phyloP scores from a whole-genome alignment of 2,113 vertebrate species.

The Herpetotheres cachinnans region DNA sequence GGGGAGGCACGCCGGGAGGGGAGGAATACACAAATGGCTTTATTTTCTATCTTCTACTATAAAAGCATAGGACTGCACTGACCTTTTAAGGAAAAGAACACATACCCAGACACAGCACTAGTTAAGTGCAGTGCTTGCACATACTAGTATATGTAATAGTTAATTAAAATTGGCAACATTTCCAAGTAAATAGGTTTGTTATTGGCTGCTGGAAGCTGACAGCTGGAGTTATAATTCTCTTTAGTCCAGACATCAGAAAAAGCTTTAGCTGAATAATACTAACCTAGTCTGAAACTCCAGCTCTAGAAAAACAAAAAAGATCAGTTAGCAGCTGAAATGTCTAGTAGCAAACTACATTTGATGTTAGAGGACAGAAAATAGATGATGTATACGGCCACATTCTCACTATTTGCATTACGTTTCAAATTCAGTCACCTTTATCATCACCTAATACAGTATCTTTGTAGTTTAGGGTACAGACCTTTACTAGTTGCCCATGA shows the following conservation, averaged over 20 bases:
- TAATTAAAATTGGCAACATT: constrained; percentile 43
- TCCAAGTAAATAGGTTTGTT: constrained; percentile 10
- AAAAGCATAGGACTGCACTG: not conserved
- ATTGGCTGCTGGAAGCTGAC: constrained; percentile 10
- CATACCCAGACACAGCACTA: not conserved
- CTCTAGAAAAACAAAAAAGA: not conserved
- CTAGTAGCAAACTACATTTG: not conserved
- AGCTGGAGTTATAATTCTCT: constrained; percentile 43
- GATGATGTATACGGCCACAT: not conserved
- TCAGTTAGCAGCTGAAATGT: not conserved
- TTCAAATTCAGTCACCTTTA: not conserved
- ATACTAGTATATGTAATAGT: not conserved
- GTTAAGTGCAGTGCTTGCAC: not conserved
- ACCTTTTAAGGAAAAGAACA: not conserved
- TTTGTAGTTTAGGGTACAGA: not conserved
- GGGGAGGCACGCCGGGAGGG: no score
- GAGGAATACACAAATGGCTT: not conserved
- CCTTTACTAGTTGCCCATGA: not conserved
- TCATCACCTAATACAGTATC: not conserved
- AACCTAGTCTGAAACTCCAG: not conserved
- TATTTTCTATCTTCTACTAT: not conserved
- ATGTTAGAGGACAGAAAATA: not conserved
- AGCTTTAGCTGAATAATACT: constrained; percentile 2
- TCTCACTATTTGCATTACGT: not conserved
- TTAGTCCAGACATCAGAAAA: constrained; percentile 8